Evolutionary conservation across 2,888 invertebrate genomes (phyloP).

Genomic region (Drosophila koepferae): DNA sequence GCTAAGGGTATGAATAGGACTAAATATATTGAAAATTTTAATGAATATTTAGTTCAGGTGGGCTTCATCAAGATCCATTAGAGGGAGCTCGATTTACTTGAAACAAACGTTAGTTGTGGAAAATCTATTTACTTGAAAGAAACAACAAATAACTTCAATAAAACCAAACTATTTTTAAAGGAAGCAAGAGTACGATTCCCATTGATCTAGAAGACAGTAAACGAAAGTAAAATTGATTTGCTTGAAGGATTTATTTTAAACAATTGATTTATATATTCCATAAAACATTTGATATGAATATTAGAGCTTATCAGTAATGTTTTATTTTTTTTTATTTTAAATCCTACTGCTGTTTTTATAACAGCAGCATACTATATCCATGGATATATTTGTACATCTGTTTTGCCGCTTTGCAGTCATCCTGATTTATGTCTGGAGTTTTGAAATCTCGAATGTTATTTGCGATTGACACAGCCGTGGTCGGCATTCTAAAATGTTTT

Average conservation of each 20-base stretch:
- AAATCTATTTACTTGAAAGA: too few species aligned
- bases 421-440: background rate
- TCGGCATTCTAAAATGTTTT: slow-evolving; percentile 7
- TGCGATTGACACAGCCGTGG: slow-evolving; percentile 4
- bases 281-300: too few species aligned
- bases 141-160: too few species aligned
- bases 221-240: background rate
- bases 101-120: too few species aligned
- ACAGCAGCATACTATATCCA: background rate
- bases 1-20: too few species aligned
- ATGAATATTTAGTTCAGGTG: too few species aligned
- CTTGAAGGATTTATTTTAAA: background rate
- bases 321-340: fast-evolving
- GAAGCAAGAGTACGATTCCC: background rate
- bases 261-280: background rate
- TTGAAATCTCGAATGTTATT: slow-evolving; percentile 6
- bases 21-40: too few species aligned
- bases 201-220: background rate
- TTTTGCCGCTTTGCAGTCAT: background rate
- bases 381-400: background rate
- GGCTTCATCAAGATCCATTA: too few species aligned
- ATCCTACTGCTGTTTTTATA: too few species aligned
- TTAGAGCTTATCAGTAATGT: too few species aligned
- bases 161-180: background rate
- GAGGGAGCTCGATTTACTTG: too few species aligned